Evolutionary conservation across 2,888 invertebrate genomes (phyloP).

Genomic region (Andricus quercusramuli): DNA sequence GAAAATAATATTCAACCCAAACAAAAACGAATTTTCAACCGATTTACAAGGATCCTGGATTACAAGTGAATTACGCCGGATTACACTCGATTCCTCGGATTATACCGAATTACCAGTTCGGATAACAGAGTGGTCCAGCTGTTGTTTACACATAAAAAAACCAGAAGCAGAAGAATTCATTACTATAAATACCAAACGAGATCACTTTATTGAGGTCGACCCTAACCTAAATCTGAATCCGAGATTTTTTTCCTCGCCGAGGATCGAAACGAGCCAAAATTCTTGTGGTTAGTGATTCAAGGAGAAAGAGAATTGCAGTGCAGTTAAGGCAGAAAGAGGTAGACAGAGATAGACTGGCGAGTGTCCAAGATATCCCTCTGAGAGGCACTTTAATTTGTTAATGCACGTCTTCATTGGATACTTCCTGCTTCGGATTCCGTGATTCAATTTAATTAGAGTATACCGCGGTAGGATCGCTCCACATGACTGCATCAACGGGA

Average conservation of each 20-base stretch:
- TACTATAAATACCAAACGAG: neutral
- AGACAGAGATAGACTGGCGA: slow-evolving; percentile 61
- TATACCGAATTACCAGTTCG: too few relatives aligned
- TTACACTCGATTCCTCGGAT: too few relatives aligned
- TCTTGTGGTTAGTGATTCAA: slow-evolving; percentile 36
- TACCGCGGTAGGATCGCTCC: slow-evolving; percentile 29
- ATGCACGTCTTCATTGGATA: slow-evolving; percentile 73
- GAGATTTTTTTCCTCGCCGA: neutral
- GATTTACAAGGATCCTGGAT: too few relatives aligned
- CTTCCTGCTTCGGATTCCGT: slow-evolving; percentile 72
- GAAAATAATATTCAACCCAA: too few relatives aligned
- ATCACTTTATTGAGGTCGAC: neutral
- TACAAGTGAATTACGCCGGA: too few relatives aligned
- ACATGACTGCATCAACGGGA: slow-evolving; percentile 1
- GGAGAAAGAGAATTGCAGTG: slow-evolving; percentile 25
- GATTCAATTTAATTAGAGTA: slow-evolving; percentile 73
- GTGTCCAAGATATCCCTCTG: slow-evolving; percentile 67
- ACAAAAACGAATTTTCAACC: too few relatives aligned
- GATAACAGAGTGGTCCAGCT: too few relatives aligned
- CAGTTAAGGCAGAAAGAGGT: slow-evolving; percentile 9
- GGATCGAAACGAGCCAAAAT: slow-evolving; percentile 35
- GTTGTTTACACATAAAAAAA: neutral
- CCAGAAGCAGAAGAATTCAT: neutral
- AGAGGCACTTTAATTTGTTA: slow-evolving; percentile 72
- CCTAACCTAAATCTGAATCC: slow-evolving; percentile 22